phyloP scores from a whole-genome alignment of 2,888 invertebrate species.

The Tenthredo amoena region DNA sequence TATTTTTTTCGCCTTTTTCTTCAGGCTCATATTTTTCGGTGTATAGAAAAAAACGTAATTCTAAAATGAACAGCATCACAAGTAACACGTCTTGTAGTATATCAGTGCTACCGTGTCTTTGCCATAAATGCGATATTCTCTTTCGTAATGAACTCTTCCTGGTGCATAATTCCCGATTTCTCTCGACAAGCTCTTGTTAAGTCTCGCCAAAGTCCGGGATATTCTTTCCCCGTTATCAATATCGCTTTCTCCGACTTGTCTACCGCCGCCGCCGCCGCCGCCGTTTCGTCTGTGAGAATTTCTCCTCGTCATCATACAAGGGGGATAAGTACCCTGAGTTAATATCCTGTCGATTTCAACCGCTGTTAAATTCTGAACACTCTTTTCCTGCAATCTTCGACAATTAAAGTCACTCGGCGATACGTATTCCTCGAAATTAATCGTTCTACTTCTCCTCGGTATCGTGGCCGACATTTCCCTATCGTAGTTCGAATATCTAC shows the following conservation, averaged over 20 bases:
- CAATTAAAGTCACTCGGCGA: conserved; percentile 12
- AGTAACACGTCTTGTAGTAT: conserved; percentile 77
- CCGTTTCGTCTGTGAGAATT: conserved; percentile 23
- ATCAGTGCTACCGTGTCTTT: conserved; percentile 76
- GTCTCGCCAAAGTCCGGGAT: conserved; percentile 67
- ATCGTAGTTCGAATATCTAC: neutral
- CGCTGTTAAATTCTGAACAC: conserved; percentile 73
- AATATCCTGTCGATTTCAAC: conserved; percentile 72
- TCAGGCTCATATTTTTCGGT: neutral
- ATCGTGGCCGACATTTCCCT: conserved; percentile 63
- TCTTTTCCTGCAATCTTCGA: conserved; percentile 66
- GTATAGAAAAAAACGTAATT: neutral
- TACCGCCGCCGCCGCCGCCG: too few species aligned
- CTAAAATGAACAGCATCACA: conserved; percentile 67
- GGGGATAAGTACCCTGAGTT: conserved; percentile 58
- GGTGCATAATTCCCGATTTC: conserved; percentile 67
- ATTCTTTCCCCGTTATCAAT: conserved; percentile 69
- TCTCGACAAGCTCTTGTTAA: conserved; percentile 64
- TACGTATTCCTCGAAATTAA: conserved; percentile 65
- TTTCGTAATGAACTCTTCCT: conserved; percentile 75
- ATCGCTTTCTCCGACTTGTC: conserved; percentile 39
- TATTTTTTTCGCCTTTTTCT: too few species aligned
- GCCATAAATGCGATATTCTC: conserved; percentile 75
- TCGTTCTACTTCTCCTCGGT: conserved; percentile 66
- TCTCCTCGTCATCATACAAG: conserved; percentile 25